Evolutionary conservation across 2,113 vertebrate genomes (phyloP), one percentile per base, ranked within the genome.

Genomic region (Macquaria ambigua): DNA sequence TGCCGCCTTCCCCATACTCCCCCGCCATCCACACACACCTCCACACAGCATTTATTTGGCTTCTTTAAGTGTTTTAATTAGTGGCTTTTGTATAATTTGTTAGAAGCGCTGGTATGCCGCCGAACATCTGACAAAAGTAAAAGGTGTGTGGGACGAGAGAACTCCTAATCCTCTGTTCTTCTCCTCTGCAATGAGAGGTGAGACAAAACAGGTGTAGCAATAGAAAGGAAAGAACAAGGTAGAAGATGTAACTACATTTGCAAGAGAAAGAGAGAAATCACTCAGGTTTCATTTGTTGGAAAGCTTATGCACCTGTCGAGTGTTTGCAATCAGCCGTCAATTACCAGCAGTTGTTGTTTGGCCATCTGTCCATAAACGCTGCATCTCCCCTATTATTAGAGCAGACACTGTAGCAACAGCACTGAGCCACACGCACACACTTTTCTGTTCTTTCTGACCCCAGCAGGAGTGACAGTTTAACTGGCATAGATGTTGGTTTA

Each of bases 391-490:
- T 25, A 41, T 86, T 87, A 84, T 90, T 81, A 82, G 72, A 85
- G 84, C 63, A 72, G 72, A 87, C 79, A 62, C 63, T 25, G 75
- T 14, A 68, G 72, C 58, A 68, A 68, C 79, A 66, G 52, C 83
- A 25, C 62, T 18, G 56, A 78, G 37, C 34, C 69, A 41, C 63
- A 46, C 62, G 41, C 21, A 79, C 79, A 77, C 41, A 43, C 39
- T 62, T 84, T 58, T 70, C 63, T 70, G 50, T 83, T 83, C 58
- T 71, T 41, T 83, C 68, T 87, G 87, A 91, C 90, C 92, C 84
- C 83, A 41, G 86, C 85, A 69, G 87, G 79, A 91, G 63, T 87
- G 89, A 89, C 84, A 90, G 91, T 90, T 92, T 90, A 92, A 92
- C 87, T 84, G 82, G 84, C 86, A 63, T 72, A 83, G 87, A 90